Percentiles rank a stretch among this genome's conserved stretches.
Evolutionary conservation across 2,113 vertebrate species (phyloP).

Genomic region (Calonectris borealis): DNA sequence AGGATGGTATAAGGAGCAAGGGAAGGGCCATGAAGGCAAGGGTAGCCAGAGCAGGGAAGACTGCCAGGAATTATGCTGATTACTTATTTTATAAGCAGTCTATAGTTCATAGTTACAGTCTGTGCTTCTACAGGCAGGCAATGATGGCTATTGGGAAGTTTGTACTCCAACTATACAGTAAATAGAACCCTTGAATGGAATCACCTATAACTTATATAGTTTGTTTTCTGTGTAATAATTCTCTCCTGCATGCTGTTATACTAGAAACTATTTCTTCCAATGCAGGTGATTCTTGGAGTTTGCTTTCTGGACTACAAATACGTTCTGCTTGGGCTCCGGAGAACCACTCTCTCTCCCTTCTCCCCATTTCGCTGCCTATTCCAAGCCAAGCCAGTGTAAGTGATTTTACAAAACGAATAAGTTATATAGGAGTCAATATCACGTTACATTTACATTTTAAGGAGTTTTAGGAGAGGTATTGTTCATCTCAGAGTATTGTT

Average conservation of each 20-base stretch:
- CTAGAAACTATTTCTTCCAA: background rate
- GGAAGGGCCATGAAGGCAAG: background rate
- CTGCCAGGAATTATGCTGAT: background rate
- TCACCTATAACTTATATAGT: background rate
- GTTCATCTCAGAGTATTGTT: background rate
- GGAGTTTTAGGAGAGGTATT: background rate
- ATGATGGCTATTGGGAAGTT: background rate
- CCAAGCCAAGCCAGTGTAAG: background rate
- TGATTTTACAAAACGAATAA: background rate
- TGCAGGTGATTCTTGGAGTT: background rate
- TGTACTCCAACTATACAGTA: background rate
- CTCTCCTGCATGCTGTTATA: background rate
- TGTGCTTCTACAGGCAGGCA: background rate
- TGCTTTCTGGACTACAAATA: background rate
- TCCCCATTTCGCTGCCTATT: background rate
- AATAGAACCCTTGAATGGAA: background rate
- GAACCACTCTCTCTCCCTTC: background rate
- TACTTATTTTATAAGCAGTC: background rate
- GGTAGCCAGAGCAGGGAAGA: background rate
- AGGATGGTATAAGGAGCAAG: background rate
- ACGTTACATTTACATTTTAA: background rate
- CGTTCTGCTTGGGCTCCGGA: rapidly evolving
- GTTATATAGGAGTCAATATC: background rate
- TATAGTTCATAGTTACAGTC: background rate
- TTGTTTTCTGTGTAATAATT: background rate